Conservation (phyloP, 2,888 invertebrate species). For the Callinectes sapidus region DNA sequence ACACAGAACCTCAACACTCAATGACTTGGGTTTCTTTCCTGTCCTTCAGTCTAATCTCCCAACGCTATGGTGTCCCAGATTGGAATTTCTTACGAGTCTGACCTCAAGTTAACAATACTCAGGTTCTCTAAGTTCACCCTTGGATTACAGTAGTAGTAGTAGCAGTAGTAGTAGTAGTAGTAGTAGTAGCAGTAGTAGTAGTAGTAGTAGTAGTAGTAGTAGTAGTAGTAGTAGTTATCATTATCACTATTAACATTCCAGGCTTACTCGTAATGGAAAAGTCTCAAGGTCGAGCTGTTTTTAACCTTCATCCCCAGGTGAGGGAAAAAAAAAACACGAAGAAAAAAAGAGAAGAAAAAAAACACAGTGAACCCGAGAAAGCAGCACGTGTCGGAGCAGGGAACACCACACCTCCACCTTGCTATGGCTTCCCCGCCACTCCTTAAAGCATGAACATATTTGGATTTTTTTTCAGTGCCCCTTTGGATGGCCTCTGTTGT, state of each 20-base stretch:
- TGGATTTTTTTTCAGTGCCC: no score
- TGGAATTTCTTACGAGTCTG: not conserved
- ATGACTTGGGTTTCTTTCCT: not conserved
- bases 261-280: no score
- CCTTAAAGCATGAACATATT: no score
- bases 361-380: no score
- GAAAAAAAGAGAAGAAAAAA: no score
- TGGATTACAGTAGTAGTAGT: not conserved
- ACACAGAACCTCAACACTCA: not conserved
- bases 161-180: constrained; percentile 21
- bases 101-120: not conserved
- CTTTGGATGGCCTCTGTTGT: no score
- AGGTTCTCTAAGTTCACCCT: not conserved
- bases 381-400: no score
- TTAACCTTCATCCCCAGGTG: no score
- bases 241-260: not conserved
- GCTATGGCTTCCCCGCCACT: no score
- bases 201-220: constrained; percentile 20
- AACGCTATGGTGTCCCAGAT: not conserved
- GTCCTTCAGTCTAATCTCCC: not conserved
- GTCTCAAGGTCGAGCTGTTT: no score
- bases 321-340: no score
- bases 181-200: constrained; percentile 12
- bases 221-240: not conserved
- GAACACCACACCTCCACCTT: no score